phyloP scores from a whole-genome alignment of 2,797 vertebrate genomes.

The Selene dorsalis region DNA sequence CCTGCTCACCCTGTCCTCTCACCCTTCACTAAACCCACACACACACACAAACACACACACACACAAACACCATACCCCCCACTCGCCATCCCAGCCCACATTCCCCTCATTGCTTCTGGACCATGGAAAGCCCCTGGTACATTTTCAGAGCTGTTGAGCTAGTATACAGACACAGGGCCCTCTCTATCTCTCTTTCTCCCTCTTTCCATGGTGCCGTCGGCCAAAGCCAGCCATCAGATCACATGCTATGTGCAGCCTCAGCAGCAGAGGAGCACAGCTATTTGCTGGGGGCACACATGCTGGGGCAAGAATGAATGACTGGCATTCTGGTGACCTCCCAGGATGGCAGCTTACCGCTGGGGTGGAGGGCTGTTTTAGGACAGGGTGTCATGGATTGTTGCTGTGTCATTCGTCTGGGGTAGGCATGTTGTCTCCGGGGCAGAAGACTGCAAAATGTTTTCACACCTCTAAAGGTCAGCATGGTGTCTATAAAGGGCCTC shows the following conservation, averaged over 20 bases:
- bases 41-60: background rate
- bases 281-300: constrained; percentile 80
- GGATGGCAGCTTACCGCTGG: constrained; percentile 63
- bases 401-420: constrained; percentile 70
- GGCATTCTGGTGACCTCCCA: constrained; percentile 81
- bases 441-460: constrained; percentile 62
- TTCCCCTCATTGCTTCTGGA: constrained; percentile 71
- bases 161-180: constrained; percentile 64
- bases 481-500: constrained; percentile 45
- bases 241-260: constrained; percentile 85
- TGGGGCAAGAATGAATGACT: constrained; percentile 76
- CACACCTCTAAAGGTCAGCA: constrained; percentile 57
- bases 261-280: constrained; percentile 77
- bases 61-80: background rate
- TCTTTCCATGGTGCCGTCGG: constrained; percentile 69
- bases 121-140: constrained; percentile 78
- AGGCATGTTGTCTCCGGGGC: constrained; percentile 66
- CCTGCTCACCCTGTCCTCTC: constrained; percentile 48
- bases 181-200: constrained; percentile 39
- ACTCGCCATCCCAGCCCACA: constrained; percentile 55
- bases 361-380: constrained; percentile 75
- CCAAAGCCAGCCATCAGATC: constrained; percentile 80
- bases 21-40: constrained; percentile 39
- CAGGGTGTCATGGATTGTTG: constrained; percentile 67
- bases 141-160: constrained; percentile 75